phyloP scores from a whole-genome alignment of 2,113 vertebrate species.

The Serilophus lunatus region DNA sequence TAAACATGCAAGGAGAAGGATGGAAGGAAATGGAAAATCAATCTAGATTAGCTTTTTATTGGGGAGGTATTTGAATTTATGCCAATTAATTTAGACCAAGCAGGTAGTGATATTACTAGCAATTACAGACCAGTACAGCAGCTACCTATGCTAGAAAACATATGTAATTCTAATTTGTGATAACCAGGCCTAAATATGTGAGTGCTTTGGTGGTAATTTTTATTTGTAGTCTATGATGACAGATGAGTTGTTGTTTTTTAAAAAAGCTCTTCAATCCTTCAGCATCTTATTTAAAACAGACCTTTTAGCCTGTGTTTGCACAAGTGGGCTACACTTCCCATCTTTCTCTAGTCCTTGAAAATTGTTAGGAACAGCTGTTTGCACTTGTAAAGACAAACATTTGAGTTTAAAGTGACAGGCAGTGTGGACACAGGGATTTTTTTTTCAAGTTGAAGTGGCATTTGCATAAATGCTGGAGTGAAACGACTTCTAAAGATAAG shows the following conservation, averaged over 20 bases:
- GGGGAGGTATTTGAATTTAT: neutral
- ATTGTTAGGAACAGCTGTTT: neutral
- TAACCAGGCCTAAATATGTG: neutral
- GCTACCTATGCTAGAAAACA: neutral
- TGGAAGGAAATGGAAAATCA: neutral
- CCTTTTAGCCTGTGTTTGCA: neutral
- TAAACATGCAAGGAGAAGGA: neutral
- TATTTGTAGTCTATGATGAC: neutral
- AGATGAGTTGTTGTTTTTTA: too few species aligned
- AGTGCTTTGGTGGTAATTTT: neutral
- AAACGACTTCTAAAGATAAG: neutral
- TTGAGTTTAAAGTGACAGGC: neutral
- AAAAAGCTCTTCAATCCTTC: neutral
- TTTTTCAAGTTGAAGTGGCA: neutral
- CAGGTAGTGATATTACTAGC: neutral
- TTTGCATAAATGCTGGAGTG: neutral
- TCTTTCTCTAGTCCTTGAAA: neutral
- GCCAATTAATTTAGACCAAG: neutral
- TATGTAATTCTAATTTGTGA: neutral
- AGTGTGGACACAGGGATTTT: neutral
- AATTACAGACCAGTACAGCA: neutral
- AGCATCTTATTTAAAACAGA: neutral
- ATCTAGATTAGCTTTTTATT: neutral
- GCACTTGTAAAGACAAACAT: neutral
- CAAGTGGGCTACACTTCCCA: neutral